Percentiles rank a stretch among this genome's conserved stretches.
These are phyloP conservation scores for Cylindroiulus punctatus DNA, from an alignment of 2,888 invertebrate genomes.

Conservation along the genomic window DNA sequence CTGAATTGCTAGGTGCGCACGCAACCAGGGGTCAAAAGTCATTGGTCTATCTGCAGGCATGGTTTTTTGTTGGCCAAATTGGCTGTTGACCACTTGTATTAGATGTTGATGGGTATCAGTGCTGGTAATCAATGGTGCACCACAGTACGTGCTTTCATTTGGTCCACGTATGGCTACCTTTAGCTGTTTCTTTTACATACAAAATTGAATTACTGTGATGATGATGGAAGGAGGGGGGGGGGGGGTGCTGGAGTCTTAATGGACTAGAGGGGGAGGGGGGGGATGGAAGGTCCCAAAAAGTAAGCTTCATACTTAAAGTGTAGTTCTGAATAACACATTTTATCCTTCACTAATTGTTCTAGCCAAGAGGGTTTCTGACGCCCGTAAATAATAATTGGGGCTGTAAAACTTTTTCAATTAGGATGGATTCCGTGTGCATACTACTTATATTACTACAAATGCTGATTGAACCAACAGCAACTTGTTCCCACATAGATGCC, in stretches of 20 bases:
- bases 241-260: too few relatives aligned
- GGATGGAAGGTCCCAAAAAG: background rate
- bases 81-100: background rate
- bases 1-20: slow-evolving; percentile 13
- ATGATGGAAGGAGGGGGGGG: too few relatives aligned
- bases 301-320: background rate
- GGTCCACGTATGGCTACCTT: too few relatives aligned
- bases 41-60: slow-evolving; percentile 31
- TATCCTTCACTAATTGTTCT: slow-evolving; percentile 8
- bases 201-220: too few relatives aligned
- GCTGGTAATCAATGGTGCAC: background rate
- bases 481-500: background rate
- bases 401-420: slow-evolving; percentile 30
- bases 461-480: background rate
- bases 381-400: slow-evolving; percentile 40
- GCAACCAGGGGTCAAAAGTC: background rate
- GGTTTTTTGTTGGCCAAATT: background rate
- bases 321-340: background rate
- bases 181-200: too few relatives aligned
- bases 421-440: background rate
- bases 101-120: background rate
- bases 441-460: background rate
- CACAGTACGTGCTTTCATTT: background rate
- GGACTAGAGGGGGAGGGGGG: too few relatives aligned
- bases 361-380: background rate